Evolutionary conservation across 2,888 invertebrate genomes (phyloP), one percentile per base, ranked within the genome.

Genomic region (Ormyrus labotus): DNA sequence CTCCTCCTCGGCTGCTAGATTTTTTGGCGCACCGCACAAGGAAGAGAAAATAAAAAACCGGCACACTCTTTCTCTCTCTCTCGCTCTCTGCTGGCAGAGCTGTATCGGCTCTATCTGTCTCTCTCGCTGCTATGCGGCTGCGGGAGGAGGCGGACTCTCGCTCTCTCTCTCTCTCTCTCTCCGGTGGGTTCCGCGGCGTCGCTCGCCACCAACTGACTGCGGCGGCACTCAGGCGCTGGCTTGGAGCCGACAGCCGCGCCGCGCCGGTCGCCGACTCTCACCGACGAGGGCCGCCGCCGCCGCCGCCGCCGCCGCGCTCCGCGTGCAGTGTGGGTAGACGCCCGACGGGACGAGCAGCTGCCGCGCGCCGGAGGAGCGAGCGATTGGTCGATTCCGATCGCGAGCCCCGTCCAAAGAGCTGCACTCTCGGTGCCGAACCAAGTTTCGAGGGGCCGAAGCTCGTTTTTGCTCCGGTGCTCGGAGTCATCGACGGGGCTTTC

Each of bases 141-240:
- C 7, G 5, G 13, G 9, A 45, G 8, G 48, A 11, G 10, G 58
- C 48, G 57, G 47, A 13, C 47, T 13, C 9, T 11, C 34, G 55
- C 19, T n/a, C n/a, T 19, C 19, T 19, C 19, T 19, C n/a, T n/a
- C 47, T 13, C 9, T 11, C 19, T 45, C 19, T n/a, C n/a, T 57
- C 13, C 5, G 10, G n/a, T 69, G 47, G 58, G 11, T 65, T 48
- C 65, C 73, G 81, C 82, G 75, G 84, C 82, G 85, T 83, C 81
- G 34, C 34, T 83, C 86, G 86, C 83, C 86, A 82, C 83, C 78
- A 81, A 86, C 86, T 86, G 85, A 82, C 83, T 82, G 81, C 84
- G 83, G 84, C 34, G 34, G 34, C 34, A 34, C 3, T 34, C 34
- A 34, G 47, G 47, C 65, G 65, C 58, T 13, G 34, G 34, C 34